These are phyloP conservation scores for Camptogramma bilineatum DNA, from an alignment of 2,888 invertebrate genomes.

Conservation along the genomic window DNA sequence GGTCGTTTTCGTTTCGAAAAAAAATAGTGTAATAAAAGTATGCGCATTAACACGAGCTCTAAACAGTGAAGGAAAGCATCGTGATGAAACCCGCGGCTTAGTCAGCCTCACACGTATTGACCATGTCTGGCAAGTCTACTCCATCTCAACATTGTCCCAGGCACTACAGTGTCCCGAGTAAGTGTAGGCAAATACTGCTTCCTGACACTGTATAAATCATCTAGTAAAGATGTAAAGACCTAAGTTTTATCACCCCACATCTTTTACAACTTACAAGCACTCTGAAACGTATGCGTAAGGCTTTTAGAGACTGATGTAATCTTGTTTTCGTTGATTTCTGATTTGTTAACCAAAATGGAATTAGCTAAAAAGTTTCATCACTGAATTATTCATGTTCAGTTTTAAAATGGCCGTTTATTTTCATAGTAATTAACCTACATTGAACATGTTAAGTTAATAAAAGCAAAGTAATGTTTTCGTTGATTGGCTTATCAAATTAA, in stretches of 20 bases:
- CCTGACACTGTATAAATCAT: too few species aligned
- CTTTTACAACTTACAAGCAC: slow-evolving; percentile 44
- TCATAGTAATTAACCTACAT: slow-evolving; percentile 21
- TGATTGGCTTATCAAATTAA: slow-evolving; percentile 26
- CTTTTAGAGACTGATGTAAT: slow-evolving; percentile 44
- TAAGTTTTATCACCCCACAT: slow-evolving; percentile 49
- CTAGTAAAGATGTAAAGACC: too few species aligned
- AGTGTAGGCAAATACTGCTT: too few species aligned
- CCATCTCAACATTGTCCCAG: too few species aligned
- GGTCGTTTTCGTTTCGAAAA: too few species aligned
- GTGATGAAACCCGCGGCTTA: too few species aligned
- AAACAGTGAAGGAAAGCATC: too few species aligned
- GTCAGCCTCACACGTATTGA: too few species aligned
- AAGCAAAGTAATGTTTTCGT: slow-evolving; percentile 18
- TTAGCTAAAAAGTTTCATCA: slow-evolving; percentile 42
- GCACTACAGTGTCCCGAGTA: too few species aligned
- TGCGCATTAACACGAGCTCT: too few species aligned
- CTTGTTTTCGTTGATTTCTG: slow-evolving; percentile 47
- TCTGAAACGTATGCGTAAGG: slow-evolving; percentile 49
- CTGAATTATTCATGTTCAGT: slow-evolving; percentile 38
- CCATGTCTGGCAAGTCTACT: too few species aligned
- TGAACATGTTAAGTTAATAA: slow-evolving; percentile 30
- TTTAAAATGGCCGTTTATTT: slow-evolving; percentile 30
- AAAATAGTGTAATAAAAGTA: too few species aligned
- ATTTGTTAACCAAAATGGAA: slow-evolving; percentile 56